Evolutionary conservation across 1,140 invertebrate genomes (phyloP), one percentile per base, ranked within the genome.

Genomic region (Zaprionus inermis): DNA sequence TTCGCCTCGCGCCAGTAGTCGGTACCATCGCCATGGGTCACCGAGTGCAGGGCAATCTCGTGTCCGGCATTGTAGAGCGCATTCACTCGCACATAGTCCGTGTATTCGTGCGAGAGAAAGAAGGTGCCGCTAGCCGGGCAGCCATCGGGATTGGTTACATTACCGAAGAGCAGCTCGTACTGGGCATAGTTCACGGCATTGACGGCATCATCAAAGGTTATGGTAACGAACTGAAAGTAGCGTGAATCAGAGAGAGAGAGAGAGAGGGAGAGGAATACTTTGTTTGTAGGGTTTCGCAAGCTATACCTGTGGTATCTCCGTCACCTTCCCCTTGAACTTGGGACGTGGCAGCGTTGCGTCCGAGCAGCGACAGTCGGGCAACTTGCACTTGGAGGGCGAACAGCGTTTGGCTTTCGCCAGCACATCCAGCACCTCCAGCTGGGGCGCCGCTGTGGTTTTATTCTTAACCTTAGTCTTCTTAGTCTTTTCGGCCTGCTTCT

Each of bases 201-300:
- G 4, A 96, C 94, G 0, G 94, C 95, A 92, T 96, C 95, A 72
- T 96, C 95, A 80, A 96, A 96, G 10, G 95, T 96, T 3, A 96
- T 91, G 10, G 95, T 91, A 14, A 96, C 94, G 2, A 86, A 84
- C 86, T 89, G 24, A n/a, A n/a, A n/a, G n/a, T n/a, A n/a, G n/a
- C n/a, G n/a, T n/a, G n/a, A n/a, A n/a, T n/a, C n/a, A n/a, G 18
- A 10, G 12, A 6, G 5, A 7, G 6, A 0, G 16, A 36, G 2
- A 24, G 28, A 3, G 9, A 0, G 18, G 12, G 3, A 18, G 11
- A 11, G 3, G 16, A 20, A 16, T 28, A 14, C 11, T 22, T 2
- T 16, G 18, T 20, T 3, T 22, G 18, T 2, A 54, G 16, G 55
- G 28, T 30, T 32, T 16, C 16, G 14, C 9, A 4, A 12, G 1